Evolutionary conservation across 2,797 vertebrate species (phyloP), one percentile per base, ranked within the genome.

Genomic region (Bovichtus variegatus): DNA sequence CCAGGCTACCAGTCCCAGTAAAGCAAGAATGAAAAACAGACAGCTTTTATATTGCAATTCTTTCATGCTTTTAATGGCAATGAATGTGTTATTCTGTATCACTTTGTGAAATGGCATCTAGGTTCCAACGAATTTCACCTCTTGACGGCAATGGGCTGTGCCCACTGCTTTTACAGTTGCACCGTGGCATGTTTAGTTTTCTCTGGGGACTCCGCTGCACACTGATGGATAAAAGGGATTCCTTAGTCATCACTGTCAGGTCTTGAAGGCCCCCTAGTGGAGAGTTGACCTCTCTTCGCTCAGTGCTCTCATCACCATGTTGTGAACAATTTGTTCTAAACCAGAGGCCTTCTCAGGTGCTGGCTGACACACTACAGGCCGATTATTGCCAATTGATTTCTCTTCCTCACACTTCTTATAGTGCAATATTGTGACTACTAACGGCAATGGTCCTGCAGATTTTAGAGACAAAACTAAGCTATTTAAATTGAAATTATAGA

Each of bases 31-130:
- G 31, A 83, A 84, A 81, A 70, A 89, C 68, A 61, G 71, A 82
- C 11, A 66, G 74, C 78, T 91, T 92, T 87, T 92, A 74, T 86
- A 85, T 63, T 76, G 74, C 86, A 40, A 83, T 82, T 80, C 70
- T 73, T 88, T 89, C 71, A 84, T 89, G 80, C 86, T 92, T 85
- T 90, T 87, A 83, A 91, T 86, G 79, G 87, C 90, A 87, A 91
- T 92, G 92, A 95, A 95, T 94, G 94, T 95, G 82, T 91, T 86
- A 87, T 81, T 84, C 49, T 92, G 67, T 59, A 84, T 79, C 72
- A 86, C 74, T 86, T 85, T 80, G 70, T 86, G 40, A 84, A 87
- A 82, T 51, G 61, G 69, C 58, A 58, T 84, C 61, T 71, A 66
- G 46, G 63, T 73, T 89, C 72, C 60, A 82, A 57, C 63, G 69